Base-by-base conservation (phyloP, 1,140 invertebrate species). In the Nasonia giraulti region DNA sequence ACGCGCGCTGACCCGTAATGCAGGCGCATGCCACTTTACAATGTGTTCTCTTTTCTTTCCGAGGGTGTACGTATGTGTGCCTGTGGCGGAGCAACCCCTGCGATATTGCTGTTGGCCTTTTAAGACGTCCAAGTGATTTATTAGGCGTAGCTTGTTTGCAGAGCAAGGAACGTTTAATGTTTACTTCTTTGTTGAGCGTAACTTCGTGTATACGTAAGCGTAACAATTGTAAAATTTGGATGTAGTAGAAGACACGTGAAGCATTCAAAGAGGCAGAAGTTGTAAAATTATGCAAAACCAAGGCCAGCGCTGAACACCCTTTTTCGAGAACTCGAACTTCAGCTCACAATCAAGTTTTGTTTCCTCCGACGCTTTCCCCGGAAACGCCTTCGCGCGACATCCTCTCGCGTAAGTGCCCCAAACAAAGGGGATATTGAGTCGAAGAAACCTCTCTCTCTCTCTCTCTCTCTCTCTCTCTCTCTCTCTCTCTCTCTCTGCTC, bases 351-450 rank as follows among this genome's bases (percentile, higher is more conserved):
- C 55, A 17, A 62, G 55, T 62, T 62, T 17, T 44, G 40, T 44
- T 44, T 62, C 55, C 55, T 62, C 55, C 55, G 7, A 62, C 55
- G 55, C 4, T 62, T 62, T n/a, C 55, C 17, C 55, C 68, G 23
- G 68, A 73, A 33, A 44, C 86, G 88, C 87, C 87, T 89, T 84
- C 88, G 89, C 88, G 86, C 86, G 86, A 90, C 33, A 44, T 40
- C 33, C 73, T 75, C 73, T 75, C 73, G 89, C 68, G 68, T 71
- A 71, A 71, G 68, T 33, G 31, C 88, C 89, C 89, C 89, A 89
- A 90, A 90, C 89, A 89, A 90, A 90, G 88, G 17, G 89, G 88
- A 90, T 90, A 90, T 89, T 89, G 89, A 90, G 89, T 40, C 33
- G 71, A 74, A 31, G 27, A 37, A 69, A 17, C 47, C 47, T 17